Evolutionary conservation across 2,888 invertebrate genomes (phyloP).

Genomic region (Zaprionus obscuricornis): DNA sequence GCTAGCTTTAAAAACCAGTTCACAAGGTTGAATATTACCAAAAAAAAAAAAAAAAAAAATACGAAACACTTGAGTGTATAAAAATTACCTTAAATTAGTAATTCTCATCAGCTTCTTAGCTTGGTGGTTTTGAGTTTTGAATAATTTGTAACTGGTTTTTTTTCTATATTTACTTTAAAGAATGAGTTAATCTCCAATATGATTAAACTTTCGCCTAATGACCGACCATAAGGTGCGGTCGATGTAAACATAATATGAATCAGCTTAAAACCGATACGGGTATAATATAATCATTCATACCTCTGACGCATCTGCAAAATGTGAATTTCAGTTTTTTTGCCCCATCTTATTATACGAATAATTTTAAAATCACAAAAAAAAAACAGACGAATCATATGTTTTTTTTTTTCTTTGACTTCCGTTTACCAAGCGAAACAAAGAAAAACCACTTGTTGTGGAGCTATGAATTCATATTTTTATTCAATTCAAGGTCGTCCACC

Average conservation of each 20-base stretch:
- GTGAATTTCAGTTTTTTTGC: neutral
- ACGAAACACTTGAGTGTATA: no score
- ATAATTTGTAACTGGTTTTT: constrained; percentile 9
- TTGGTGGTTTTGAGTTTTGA: constrained; percentile 27
- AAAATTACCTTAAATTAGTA: constrained; percentile 14
- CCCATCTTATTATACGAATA: no score
- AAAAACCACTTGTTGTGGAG: constrained; percentile 6
- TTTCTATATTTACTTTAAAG: constrained; percentile 10
- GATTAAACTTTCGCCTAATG: constrained; percentile 32
- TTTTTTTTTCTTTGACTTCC: no score
- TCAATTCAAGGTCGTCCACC: constrained; percentile 61
- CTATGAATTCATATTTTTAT: constrained; percentile 12
- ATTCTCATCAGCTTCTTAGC: no score
- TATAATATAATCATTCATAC: neutral
- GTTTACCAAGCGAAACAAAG: constrained; percentile 27
- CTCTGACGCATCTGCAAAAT: constrained; percentile 37
- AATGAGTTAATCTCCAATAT: constrained; percentile 23
- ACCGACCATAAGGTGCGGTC: constrained; percentile 30
- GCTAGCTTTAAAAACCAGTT: constrained; percentile 39
- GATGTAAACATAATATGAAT: constrained; percentile 16
- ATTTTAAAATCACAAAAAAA: no score
- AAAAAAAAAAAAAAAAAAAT: constrained; percentile 28
- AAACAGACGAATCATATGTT: constrained; percentile 28
- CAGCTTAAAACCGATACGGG: constrained; percentile 19
- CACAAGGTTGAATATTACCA: constrained; percentile 47